Base-by-base conservation (phyloP, 2,888 invertebrate species). In the Drosophila mulleri region DNA sequence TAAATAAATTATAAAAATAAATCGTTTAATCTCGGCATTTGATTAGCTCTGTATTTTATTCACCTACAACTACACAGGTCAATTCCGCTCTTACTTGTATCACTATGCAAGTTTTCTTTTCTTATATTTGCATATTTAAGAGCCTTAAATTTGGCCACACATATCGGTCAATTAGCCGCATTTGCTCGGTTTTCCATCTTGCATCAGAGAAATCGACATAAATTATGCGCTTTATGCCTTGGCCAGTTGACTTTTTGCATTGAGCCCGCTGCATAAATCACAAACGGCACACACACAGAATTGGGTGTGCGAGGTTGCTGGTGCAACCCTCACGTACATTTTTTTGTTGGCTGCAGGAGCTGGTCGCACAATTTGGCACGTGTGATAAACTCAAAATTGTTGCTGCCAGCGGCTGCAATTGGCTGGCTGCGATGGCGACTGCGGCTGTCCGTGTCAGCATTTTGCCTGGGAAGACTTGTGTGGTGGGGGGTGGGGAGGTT, bases 361-460 rank as follows among this genome's bases (percentile, higher is more conserved):
- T 87, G 73, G 71, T 70, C 87, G 68, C 89, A 83, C 87, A 89
- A 84, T 89, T 84, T 85, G 89, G 84, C 84, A 85, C 84, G 84
- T 85, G 84, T 89, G 84, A 85, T 85, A 85, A 85, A 89, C 89
- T 85, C 83, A 75, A 89, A 85, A 80, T 89, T 84, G 88, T 82
- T 82, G 80, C 74, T 72, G 79, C 70, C 78, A 83, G 72, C 58
- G 48, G 57, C 68, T 83, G 82, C 80, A 72, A 70, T 84, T 75
- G 79, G 67, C 80, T 29, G 50, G 14, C 52, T 23, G 53, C 37
- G 32, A 37, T 5, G 29, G 23, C 41, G 29, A 18, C 56, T 12
- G 37, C 20, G 53, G 23, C 72, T 82, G 82, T 61, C 58, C 73
- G 80, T 79, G 80, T 80, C 88, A 80, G 88, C 81, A 74, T 77